Conservation (phyloP, 2,797 vertebrate genomes). For the Nyctalus aviator region DNA sequence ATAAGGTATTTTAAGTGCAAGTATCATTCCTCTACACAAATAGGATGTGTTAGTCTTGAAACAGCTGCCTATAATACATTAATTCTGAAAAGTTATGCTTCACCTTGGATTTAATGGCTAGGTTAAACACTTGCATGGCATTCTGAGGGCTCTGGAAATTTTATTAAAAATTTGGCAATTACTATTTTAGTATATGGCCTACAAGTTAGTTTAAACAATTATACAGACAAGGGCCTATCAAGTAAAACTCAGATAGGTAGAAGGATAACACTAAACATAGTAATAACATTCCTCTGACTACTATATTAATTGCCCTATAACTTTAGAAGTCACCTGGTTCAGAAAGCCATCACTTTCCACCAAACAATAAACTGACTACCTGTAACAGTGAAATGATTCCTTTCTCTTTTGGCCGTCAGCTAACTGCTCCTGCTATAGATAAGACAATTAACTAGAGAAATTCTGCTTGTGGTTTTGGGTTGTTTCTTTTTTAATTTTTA, state of each 20-base stretch:
- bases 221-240: neutral
- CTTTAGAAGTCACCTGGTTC: neutral
- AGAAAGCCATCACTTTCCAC: neutral
- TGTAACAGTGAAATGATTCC: neutral
- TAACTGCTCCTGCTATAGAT: neutral
- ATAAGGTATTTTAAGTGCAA: conserved; percentile 5
- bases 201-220: conserved; percentile 41
- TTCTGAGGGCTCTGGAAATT: conserved; percentile 10
- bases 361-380: conserved; percentile 47
- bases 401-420: neutral
- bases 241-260: neutral
- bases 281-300: conserved; percentile 18
- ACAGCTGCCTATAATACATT: neutral
- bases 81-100: conserved; percentile 47
- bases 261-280: conserved; percentile 16
- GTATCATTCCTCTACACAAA: conserved; percentile 13
- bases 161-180: conserved; percentile 18
- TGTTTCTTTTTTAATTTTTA: neutral
- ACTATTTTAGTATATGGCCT: conserved; percentile 22
- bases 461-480: neutral
- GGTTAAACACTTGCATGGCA: neutral
- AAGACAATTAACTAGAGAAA: neutral
- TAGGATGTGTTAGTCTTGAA: conserved; percentile 1
- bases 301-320: neutral
- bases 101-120: neutral